These are phyloP conservation scores for Dendrolimus punctatus DNA, from an alignment of 1,140 invertebrate species.

Conservation along the genomic window DNA sequence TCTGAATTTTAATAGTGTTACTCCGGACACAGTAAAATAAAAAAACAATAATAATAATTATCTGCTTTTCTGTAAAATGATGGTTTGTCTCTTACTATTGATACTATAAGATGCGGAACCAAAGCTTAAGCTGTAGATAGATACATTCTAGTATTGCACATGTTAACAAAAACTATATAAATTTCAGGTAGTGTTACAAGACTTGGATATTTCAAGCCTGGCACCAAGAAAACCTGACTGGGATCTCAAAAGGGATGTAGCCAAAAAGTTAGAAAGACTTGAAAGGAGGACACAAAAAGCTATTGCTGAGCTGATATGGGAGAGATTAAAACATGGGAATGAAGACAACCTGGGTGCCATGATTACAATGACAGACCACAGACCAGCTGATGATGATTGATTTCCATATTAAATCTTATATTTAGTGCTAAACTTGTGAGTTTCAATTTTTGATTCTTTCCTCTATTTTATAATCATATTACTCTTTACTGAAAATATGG, in stretches of 20 bases:
- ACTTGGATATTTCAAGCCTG: slow-evolving; percentile 92
- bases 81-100: too few relatives aligned
- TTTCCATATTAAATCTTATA: neutral
- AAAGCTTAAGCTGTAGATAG: too few relatives aligned
- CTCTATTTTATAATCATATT: too few relatives aligned
- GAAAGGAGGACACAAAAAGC: slow-evolving; percentile 93
- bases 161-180: neutral
- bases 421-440: too few relatives aligned
- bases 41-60: too few relatives aligned
- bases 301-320: slow-evolving; percentile 94
- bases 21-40: too few relatives aligned
- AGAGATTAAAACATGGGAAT: slow-evolving; percentile 82
- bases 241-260: slow-evolving; percentile 96
- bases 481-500: too few relatives aligned
- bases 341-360: slow-evolving; percentile 75
- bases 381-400: slow-evolving; percentile 45
- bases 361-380: slow-evolving; percentile 63
- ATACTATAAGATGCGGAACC: too few relatives aligned
- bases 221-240: slow-evolving; percentile 97
- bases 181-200: slow-evolving; percentile 83
- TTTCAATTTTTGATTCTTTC: too few relatives aligned
- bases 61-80: too few relatives aligned
- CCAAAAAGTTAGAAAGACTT: slow-evolving; percentile 92
- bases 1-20: too few relatives aligned
- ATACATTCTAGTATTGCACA: too few relatives aligned